phyloP scores from a whole-genome alignment of 2,797 vertebrate species.

The Pterois miles region DNA sequence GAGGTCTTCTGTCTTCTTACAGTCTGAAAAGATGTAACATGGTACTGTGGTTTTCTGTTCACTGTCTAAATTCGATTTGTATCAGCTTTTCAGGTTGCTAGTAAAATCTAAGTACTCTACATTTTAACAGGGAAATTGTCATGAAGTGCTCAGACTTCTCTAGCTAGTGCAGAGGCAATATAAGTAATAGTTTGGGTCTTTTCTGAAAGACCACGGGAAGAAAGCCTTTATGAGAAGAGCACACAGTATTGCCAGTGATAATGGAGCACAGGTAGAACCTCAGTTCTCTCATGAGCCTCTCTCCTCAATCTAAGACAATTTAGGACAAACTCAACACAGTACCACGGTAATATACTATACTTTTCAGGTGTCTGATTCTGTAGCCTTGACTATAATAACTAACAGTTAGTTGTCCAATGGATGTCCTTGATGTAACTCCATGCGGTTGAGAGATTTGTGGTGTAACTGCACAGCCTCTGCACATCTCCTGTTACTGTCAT shows the following conservation, averaged over 20 bases:
- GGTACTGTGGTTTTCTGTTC: not conserved
- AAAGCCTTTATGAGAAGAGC: too few relatives aligned
- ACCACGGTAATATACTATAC: not conserved
- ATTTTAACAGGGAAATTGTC: not conserved
- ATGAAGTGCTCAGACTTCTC: not conserved
- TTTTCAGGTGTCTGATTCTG: too few relatives aligned
- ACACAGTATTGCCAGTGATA: too few relatives aligned
- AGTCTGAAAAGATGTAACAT: not conserved
- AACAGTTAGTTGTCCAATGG: not conserved
- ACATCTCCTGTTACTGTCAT: not conserved
- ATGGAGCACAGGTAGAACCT: not conserved
- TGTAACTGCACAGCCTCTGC: slow-evolving; percentile 5
- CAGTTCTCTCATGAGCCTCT: not conserved
- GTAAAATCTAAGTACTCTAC: not conserved
- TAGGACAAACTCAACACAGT: not conserved
- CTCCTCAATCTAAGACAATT: not conserved
- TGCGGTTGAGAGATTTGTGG: not conserved
- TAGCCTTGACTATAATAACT: not conserved
- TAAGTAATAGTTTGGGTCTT: not conserved
- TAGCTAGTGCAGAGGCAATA: not conserved
- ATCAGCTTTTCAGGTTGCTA: not conserved
- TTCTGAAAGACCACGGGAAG: not conserved
- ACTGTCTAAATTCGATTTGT: not conserved
- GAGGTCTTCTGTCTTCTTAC: not conserved
- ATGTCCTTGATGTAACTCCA: not conserved